Base-by-base conservation (phyloP, 2,888 invertebrate genomes). In the Lasioglossum vierecki region DNA sequence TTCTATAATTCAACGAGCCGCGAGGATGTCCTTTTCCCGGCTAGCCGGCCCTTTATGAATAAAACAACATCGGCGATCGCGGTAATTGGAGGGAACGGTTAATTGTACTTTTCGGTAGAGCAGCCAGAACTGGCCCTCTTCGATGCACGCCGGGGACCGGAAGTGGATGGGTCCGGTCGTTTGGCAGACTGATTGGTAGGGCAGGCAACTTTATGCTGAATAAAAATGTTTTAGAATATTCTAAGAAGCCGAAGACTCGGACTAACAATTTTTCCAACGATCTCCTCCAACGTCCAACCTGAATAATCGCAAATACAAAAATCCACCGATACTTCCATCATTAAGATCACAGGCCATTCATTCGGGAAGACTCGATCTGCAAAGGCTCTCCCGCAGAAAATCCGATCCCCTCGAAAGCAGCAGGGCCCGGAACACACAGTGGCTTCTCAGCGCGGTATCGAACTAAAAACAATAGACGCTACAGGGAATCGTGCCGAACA, bases 51-150 rank as follows among this genome's bases (percentile, higher is more conserved):
- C 80, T 78, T 83, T 84, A 84, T 84, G 83, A 83, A 84, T 84
- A 78, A 84, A 84, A 83, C 77, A 83, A 78, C 71, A 78, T 75
- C 60, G 68, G 63, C 41, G 74, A 75, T 84, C 53, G 70, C n/a
- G 77, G 60, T 84, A 83, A 84, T 84, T 84, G 84, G 83, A 82
- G 60, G 70, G 77, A 74, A 78, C 84, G 44, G 74, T 83, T 84
- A 78, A 84, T 84, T 84, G 78, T 83, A 74, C 84, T 83, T 84
- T 83, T 84, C 84, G 73, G 39, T 35, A 0, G 35, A 35, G 6
- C 15, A 15, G n/a, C n/a, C n/a, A 57, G 57, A n/a, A 57, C 57
- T 57, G n/a, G n/a, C 4, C 57, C 57, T 57, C n/a, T 4, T 11
- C 57, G 11, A 4, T 57, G n/a, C n/a, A n/a, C n/a, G n/a, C n/a